Conservation (phyloP, 1,140 invertebrate species). For the Neotoxoptera formosana region DNA sequence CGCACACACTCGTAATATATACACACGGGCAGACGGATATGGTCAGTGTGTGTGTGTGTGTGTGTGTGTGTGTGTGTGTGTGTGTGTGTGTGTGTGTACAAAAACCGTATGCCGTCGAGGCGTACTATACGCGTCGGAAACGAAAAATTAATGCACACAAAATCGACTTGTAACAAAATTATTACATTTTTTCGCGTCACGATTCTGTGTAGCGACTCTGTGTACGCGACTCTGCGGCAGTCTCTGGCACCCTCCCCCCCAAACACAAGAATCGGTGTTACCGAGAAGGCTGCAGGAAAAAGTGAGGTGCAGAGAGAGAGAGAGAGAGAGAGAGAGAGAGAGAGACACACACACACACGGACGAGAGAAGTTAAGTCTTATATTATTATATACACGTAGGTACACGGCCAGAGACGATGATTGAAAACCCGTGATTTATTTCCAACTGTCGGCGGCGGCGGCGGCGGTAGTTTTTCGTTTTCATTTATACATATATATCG, state of each 20-base stretch:
- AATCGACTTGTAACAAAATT: conserved; percentile 40
- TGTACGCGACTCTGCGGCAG: neutral
- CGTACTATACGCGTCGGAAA: neutral
- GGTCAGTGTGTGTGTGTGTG: neutral
- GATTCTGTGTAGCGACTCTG: neutral
- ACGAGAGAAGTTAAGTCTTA: neutral
- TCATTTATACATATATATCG: neutral
- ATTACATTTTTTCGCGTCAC: conserved; percentile 34
- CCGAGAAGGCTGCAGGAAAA: neutral
- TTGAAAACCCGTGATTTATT: conserved; percentile 48
- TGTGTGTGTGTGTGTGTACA: no score
- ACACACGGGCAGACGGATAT: neutral
- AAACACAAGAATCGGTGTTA: neutral
- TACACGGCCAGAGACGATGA: neutral
- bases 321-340: neutral
- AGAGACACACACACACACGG: neutral
- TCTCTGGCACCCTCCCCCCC: neutral
- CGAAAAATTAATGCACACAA: neutral
- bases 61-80: neutral
- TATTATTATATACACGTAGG: no score
- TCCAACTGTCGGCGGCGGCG: neutral
- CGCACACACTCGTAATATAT: neutral
- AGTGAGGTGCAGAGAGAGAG: neutral
- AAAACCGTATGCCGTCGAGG: neutral
- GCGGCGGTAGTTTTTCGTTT: neutral